Conservation (phyloP, 2,888 invertebrate species). For the Tenodera sinensis region DNA sequence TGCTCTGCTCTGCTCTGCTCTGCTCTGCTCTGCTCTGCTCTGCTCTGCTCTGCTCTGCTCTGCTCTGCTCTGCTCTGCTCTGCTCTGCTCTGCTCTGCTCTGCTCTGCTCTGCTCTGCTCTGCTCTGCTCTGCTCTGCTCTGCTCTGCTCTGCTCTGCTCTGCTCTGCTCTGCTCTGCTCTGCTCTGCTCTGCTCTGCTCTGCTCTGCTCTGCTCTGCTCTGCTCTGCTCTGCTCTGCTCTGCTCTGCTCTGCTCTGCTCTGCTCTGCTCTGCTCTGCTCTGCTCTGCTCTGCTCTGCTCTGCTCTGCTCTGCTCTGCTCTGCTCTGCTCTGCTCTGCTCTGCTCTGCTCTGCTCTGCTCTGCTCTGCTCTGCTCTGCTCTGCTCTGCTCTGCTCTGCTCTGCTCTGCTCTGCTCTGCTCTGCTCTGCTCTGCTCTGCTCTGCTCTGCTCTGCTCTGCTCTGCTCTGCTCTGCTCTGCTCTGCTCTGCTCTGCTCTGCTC, state of each 20-base stretch:
- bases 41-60: constrained; percentile 22
- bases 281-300: background rate
- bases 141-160: constrained; percentile 22
- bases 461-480: constrained; percentile 10
- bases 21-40: constrained; percentile 17
- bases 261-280: constrained; percentile 20
- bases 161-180: constrained; percentile 20
- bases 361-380: constrained; percentile 7
- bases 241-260: constrained; percentile 18
- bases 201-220: constrained; percentile 24
- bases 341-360: background rate
- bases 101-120: constrained; percentile 23
- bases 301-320: background rate
- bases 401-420: constrained; percentile 10
- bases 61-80: constrained; percentile 18
- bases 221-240: constrained; percentile 21
- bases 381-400: constrained; percentile 18
- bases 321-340: background rate
- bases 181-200: constrained; percentile 21
- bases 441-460: constrained; percentile 2
- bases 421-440: constrained; percentile 18
- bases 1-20: constrained; percentile 22
- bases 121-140: constrained; percentile 24
- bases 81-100: constrained; percentile 22
- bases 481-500: constrained; percentile 12